Evolutionary conservation across 2,113 vertebrate genomes (phyloP), one percentile per base, ranked within the genome.

Genomic region (Halichoerus grypus): DNA sequence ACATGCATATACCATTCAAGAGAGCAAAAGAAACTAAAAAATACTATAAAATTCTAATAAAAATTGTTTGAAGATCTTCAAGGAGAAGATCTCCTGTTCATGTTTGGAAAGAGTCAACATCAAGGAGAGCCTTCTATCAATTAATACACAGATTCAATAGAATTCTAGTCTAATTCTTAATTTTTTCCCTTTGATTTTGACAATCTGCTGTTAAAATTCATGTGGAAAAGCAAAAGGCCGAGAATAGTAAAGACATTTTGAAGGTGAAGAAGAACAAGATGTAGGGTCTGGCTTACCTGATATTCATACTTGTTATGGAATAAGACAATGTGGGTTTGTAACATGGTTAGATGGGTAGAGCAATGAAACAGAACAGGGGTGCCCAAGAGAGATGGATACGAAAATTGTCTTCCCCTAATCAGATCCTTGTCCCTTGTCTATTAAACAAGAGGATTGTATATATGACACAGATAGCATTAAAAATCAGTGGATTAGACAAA

Each of bases 1-100:
- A 67, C 31, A 28, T 5, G 1, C 12, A 74, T 42, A 74, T 42
- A 26, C 46, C 51, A 59, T 51, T 67, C 36, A 86, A 26, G 88
- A 87, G 67, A 85, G 49, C 16, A 86, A 89, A 7, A 81, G 61
- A 95, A 91, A 63, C 59, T 92, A 84, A 84, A 90, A 92, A 31
- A 5, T 85, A 59, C 33, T 57, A 69, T 36, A 71, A 85, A 61
- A 81, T 69, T 92, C 33, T 84, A n/a, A 71, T 36, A 89, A 80
- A 57, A 80, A 61, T 18, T 67, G 36, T 51, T n/a, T 67, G 69
- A 88, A 84, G 33, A 79, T 33, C 49, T 80, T 84, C 39, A 55
- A 72, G 55, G 51, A 49, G 10, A 61, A 80, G 7, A 46, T 46
- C 46, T 46, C 7, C 10, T 88, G 14, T 51, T 87, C 21, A 4